Evolutionary conservation across 2,797 vertebrate species (phyloP).

Genomic region (Protosalanx chinensis): DNA sequence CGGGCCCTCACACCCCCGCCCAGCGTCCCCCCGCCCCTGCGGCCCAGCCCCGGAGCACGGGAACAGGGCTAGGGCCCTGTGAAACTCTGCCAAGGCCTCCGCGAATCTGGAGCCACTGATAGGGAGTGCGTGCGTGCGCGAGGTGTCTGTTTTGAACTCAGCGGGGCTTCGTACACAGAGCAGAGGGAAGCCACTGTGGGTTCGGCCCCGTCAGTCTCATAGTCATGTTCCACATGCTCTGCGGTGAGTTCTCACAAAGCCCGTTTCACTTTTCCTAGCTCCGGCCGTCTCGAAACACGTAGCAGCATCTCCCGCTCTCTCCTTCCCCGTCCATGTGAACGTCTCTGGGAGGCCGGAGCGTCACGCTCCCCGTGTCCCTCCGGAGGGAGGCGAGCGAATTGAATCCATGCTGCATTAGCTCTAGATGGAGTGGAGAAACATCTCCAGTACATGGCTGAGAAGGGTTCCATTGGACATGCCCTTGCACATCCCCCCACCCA

Average conservation of each 20-base stretch:
- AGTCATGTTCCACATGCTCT: neutral
- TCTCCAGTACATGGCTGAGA: constrained; percentile 46
- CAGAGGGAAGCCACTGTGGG: constrained; percentile 44
- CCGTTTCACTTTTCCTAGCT: too few relatives aligned
- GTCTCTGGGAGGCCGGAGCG: neutral
- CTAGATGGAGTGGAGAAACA: constrained; percentile 40
- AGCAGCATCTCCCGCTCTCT: too few relatives aligned
- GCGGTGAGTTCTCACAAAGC: too few relatives aligned
- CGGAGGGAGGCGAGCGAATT: constrained; percentile 11
- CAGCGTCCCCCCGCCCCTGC: constrained; percentile 25
- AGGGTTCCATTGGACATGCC: constrained; percentile 40
- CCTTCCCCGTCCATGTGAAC: neutral
- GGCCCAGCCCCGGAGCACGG: constrained; percentile 35
- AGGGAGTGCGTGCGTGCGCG: constrained; percentile 53
- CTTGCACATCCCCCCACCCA: constrained; percentile 36
- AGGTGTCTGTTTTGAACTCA: constrained; percentile 62
- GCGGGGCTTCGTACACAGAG: constrained; percentile 58
- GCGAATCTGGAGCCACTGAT: constrained; percentile 53
- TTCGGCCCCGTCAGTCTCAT: constrained; percentile 41
- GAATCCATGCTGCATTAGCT: constrained; percentile 53
- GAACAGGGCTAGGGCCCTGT: constrained; percentile 49
- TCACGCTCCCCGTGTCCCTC: neutral
- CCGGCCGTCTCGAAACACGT: too few relatives aligned
- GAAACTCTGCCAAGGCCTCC: constrained; percentile 58
- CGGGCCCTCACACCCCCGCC: constrained; percentile 38